These are phyloP conservation scores for Pagetopsis macropterus DNA, from an alignment of 2,797 vertebrate species.

Conservation along the genomic window DNA sequence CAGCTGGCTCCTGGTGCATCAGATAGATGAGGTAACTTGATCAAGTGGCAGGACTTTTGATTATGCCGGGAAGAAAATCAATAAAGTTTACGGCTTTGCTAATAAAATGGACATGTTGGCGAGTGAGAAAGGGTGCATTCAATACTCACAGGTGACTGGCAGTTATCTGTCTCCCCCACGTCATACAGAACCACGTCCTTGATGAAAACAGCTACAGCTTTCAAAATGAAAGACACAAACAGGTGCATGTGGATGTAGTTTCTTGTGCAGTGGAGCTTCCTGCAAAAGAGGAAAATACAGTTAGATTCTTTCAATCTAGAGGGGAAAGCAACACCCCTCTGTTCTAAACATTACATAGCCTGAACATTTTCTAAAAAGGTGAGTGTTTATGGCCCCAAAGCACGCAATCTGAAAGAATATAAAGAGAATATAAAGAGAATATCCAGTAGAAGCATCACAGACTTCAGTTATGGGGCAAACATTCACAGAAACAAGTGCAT, in stretches of 20 bases:
- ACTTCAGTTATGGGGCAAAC: constrained; percentile 5
- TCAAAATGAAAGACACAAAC: constrained; percentile 95
- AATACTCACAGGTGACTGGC: constrained; percentile 87
- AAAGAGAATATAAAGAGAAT: constrained; percentile 17
- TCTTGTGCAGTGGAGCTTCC: constrained; percentile 95
- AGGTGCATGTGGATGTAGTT: constrained; percentile 98
- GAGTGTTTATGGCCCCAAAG: constrained; percentile 1
- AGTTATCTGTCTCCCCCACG: constrained; percentile 82
- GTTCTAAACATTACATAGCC: constrained; percentile 14
- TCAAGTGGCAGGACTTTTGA: constrained; percentile 8
- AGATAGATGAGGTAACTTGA: neutral
- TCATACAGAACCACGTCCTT: constrained; percentile 93
- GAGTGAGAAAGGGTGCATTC: neutral
- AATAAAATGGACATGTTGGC: constrained; percentile 5
- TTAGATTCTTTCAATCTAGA: neutral
- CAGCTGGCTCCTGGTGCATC: neutral
- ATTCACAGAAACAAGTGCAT: constrained; percentile 17
- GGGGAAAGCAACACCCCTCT: neutral
- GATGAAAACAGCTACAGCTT: constrained; percentile 91
- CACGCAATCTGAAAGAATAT: too few relatives aligned
- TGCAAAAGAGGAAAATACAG: constrained; percentile 62
- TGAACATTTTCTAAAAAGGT: constrained; percentile 1
- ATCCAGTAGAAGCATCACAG: constrained; percentile 4
- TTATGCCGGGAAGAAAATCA: constrained; percentile 9
- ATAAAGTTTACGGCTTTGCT: neutral